Conservation (phyloP, 2,113 vertebrate genomes). For the Alligator mississippiensis region DNA sequence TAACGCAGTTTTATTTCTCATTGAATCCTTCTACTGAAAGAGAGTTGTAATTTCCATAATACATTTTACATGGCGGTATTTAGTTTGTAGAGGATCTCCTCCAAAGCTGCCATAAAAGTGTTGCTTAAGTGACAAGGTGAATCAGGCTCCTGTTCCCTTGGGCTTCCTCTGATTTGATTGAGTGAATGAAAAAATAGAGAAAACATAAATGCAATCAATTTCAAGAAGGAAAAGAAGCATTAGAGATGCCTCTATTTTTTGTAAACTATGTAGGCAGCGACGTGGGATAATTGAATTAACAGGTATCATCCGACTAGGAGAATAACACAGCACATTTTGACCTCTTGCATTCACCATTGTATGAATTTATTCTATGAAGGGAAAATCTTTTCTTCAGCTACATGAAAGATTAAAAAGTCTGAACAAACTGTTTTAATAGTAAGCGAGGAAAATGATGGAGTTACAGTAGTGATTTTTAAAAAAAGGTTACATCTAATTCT, state of each 20-base stretch:
- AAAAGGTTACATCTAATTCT: not conserved
- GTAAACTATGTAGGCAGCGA: not conserved
- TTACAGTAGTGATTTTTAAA: not conserved
- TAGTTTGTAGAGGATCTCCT: not conserved
- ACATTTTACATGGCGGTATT: not conserved
- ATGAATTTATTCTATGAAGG: not conserved
- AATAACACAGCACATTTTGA: not conserved
- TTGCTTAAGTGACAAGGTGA: conserved; percentile 2
- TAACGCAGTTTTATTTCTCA: conserved; percentile 20
- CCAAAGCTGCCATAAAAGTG: not conserved
- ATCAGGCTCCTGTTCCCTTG: conserved; percentile 1
- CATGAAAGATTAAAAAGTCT: conserved; percentile 5
- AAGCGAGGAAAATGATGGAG: not conserved
- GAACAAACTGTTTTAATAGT: not conserved
- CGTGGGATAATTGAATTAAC: not conserved
- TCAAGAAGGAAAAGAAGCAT: not conserved
- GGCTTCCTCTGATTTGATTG: conserved; percentile 4
- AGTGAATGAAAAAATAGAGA: conserved; percentile 36
- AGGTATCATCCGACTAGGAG: not conserved
- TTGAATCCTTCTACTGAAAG: not conserved
- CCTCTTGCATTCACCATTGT: conserved; percentile 2
- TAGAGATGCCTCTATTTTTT: not conserved
- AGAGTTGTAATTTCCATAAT: not conserved
- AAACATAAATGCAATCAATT: not conserved
- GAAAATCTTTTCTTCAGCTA: conserved; percentile 23